Percentiles rank a stretch among this genome's conserved stretches.
Conservation (phyloP, 2,113 vertebrate genomes). For the Ciconia stormi region DNA sequence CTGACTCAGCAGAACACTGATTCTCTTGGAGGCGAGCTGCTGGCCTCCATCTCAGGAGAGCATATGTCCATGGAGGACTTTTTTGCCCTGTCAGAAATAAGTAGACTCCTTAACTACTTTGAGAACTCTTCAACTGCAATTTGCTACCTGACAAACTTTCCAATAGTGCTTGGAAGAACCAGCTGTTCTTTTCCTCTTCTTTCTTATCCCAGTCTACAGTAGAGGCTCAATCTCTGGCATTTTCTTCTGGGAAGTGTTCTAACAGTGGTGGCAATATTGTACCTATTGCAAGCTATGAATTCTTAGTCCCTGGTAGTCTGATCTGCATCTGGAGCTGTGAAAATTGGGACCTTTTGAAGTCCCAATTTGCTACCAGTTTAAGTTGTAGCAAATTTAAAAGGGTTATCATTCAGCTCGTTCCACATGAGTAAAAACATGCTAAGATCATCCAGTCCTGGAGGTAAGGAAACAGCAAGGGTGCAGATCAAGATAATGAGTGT, state of each 20-base stretch:
- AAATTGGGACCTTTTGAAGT: background rate
- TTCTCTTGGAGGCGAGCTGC: background rate
- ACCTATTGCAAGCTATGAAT: background rate
- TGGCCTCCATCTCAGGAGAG: background rate
- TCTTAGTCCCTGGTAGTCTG: background rate
- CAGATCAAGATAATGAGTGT: background rate
- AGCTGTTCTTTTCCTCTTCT: background rate
- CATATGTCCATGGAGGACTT: background rate
- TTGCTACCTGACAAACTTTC: background rate
- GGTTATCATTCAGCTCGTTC: background rate
- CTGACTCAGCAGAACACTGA: background rate
- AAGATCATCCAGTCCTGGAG: background rate
- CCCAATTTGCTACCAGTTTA: background rate
- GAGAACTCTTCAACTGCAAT: background rate
- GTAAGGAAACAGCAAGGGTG: background rate
- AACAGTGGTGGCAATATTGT: background rate
- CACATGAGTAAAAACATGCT: background rate
- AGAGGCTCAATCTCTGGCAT: background rate
- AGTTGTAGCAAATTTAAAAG: background rate
- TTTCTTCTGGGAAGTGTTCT: background rate
- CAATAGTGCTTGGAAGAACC: background rate
- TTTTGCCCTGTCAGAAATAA: background rate
- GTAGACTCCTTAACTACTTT: background rate
- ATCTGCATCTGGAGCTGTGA: background rate
- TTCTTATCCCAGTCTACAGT: background rate